phyloP scores from a whole-genome alignment of 2,113 vertebrate species.

The Synodontis membranacea region DNA sequence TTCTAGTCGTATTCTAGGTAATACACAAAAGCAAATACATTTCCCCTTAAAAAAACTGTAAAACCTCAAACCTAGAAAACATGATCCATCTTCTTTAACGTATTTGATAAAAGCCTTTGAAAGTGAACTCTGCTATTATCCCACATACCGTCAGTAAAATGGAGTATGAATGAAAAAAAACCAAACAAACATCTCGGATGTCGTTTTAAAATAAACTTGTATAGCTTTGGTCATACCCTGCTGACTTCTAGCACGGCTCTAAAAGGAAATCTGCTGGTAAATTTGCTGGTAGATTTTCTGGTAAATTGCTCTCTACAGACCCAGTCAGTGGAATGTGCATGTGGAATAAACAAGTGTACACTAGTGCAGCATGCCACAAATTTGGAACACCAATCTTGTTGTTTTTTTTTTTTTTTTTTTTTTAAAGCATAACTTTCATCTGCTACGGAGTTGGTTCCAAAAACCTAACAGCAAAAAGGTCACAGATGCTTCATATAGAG shows the following conservation, averaged over 20 bases:
- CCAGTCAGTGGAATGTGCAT: not conserved
- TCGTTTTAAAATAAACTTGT: not conserved
- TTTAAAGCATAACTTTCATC: slow-evolving; percentile 36
- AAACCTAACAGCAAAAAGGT: slow-evolving; percentile 44
- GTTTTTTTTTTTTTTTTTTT: too few species aligned
- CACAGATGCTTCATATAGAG: slow-evolving; percentile 54
- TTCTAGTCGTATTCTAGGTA: not conserved
- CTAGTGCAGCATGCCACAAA: slow-evolving; percentile 11
- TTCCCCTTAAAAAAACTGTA: not conserved
- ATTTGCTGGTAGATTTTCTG: slow-evolving; percentile 8
- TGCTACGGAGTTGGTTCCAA: slow-evolving; percentile 17
- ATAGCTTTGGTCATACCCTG: not conserved
- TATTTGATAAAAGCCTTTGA: not conserved
- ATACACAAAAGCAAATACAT: not conserved
- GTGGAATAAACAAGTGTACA: slow-evolving; percentile 30
- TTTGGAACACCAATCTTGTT: not conserved
- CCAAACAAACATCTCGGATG: not conserved
- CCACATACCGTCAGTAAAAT: slow-evolving; percentile 6
- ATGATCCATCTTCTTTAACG: not conserved
- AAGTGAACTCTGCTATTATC: not conserved
- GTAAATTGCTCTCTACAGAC: slow-evolving; percentile 19
- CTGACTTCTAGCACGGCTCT: not conserved
- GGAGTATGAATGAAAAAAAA: not conserved
- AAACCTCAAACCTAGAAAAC: not conserved
- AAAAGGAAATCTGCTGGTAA: not conserved